phyloP scores from a whole-genome alignment of 2,797 vertebrate species.

The Enteromius viviparus region DNA sequence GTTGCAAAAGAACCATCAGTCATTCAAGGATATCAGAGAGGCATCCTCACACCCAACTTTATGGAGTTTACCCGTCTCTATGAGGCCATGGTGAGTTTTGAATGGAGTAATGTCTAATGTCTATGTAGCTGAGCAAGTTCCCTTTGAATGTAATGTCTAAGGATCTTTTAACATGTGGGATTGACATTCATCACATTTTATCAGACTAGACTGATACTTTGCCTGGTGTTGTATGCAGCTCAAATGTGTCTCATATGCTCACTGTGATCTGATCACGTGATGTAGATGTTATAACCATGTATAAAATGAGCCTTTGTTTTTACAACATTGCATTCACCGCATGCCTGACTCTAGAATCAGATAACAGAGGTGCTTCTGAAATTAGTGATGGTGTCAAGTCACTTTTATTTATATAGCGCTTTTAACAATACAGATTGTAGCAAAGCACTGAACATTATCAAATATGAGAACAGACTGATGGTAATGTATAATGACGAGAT shows the following conservation, averaged over 20 bases:
- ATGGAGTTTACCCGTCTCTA: constrained; percentile 93
- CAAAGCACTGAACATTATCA: no score
- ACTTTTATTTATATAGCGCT: no score
- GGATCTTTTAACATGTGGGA: not conserved
- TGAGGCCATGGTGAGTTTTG: constrained; percentile 86
- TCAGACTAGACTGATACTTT: not conserved
- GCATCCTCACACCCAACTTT: constrained; percentile 93
- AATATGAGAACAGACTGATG: no score
- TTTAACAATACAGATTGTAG: no score
- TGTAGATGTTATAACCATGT: not conserved
- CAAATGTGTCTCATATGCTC: not conserved
- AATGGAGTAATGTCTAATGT: not conserved
- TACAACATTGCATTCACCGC: not conserved
- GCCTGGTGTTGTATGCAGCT: not conserved
- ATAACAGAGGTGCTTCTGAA: constrained; percentile 1
- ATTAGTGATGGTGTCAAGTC: not conserved
- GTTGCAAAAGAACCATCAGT: constrained; percentile 90
- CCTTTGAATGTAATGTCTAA: not conserved
- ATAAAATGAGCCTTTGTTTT: not conserved
- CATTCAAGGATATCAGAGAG: constrained; percentile 91
- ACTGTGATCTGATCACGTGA: not conserved
- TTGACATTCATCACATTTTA: not conserved
- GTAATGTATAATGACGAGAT: no score
- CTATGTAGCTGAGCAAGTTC: no score
- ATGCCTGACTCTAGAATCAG: not conserved